Conservation (phyloP, 2,113 vertebrate genomes). For the Pygathrix nemaeus region DNA sequence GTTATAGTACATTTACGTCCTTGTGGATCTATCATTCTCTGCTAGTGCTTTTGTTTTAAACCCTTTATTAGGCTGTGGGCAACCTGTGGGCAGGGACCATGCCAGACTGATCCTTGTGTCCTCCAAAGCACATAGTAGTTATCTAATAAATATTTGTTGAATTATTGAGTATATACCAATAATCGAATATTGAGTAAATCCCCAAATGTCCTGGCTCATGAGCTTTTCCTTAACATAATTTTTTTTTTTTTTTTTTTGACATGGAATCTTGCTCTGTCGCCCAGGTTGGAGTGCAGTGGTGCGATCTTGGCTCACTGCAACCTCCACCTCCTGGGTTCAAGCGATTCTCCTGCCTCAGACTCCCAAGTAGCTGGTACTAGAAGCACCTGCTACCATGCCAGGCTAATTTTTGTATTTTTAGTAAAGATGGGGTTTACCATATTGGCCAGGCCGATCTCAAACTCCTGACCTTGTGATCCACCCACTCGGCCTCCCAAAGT, state of each 20-base stretch:
- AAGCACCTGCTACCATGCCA: no score
- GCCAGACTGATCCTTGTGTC: background rate
- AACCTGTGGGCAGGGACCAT: background rate
- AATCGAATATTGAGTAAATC: background rate
- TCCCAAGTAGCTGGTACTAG: no score
- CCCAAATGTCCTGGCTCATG: background rate
- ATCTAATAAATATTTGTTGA: background rate
- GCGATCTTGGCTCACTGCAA: no score
- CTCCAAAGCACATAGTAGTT: background rate
- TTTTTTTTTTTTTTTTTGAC: background rate
- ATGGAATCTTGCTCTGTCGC: no score
- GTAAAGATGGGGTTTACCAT: no score
- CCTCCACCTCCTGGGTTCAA: no score
- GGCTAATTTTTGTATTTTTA: no score
- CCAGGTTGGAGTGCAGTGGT: no score
- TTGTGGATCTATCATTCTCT: background rate
- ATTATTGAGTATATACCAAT: background rate
- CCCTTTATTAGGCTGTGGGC: background rate
- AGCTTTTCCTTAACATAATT: conserved; percentile 29
- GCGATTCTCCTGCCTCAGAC: no score
- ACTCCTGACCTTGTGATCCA: no score
- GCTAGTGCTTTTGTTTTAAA: background rate
- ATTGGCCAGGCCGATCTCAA: no score
- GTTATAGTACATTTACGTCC: background rate
- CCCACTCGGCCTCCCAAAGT: no score